These are phyloP conservation scores for Xenops minutus DNA, from an alignment of 2,797 vertebrate species.

Conservation along the genomic window DNA sequence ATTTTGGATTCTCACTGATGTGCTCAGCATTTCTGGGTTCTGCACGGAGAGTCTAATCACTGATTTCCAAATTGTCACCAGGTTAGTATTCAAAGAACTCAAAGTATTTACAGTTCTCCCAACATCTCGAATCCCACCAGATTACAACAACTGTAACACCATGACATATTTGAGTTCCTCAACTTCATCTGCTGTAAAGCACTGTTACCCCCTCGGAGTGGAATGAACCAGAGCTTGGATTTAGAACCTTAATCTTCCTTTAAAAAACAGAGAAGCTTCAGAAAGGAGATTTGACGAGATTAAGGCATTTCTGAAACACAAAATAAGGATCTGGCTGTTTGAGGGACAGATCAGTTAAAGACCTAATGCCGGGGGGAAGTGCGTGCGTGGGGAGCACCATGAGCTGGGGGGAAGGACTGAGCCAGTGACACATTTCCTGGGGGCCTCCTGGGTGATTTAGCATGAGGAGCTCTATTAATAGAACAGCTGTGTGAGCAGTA, in stretches of 20 bases:
- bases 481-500: neutral
- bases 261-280: constrained; percentile 26
- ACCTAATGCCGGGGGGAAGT: neutral
- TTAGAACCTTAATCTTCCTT: constrained; percentile 52
- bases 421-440: neutral
- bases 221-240: constrained; percentile 23
- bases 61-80: neutral
- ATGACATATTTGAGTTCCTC: neutral
- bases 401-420: neutral
- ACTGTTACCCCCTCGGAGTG: neutral
- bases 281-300: constrained; percentile 55
- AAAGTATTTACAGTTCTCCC: neutral
- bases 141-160: neutral
- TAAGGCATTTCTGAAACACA: constrained; percentile 43
- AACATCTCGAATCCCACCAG: constrained; percentile 4
- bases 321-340: neutral
- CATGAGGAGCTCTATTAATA: neutral
- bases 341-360: neutral
- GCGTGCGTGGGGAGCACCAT: neutral
- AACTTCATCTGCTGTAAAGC: neutral
- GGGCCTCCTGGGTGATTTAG: neutral
- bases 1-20: neutral
- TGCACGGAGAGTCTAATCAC: neutral
- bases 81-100: neutral
- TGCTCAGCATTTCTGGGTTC: neutral